Percentiles rank a stretch among this genome's conserved stretches.
Evolutionary conservation across 2,113 vertebrate species (phyloP).

Genomic region (Elaphurus davidianus): DNA sequence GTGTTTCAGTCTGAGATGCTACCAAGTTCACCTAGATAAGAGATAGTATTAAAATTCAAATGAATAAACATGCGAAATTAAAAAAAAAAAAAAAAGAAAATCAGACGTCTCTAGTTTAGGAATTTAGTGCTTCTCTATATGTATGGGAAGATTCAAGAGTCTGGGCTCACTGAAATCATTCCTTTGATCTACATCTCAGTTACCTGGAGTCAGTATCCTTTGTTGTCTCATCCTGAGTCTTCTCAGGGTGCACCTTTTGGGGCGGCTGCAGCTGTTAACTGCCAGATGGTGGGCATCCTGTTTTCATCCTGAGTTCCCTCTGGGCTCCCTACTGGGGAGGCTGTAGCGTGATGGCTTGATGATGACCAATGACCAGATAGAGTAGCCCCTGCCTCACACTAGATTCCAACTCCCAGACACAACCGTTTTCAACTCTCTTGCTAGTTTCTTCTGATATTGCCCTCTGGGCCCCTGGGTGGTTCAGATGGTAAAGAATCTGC

Average conservation of each 20-base stretch:
- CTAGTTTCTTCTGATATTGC: neutral
- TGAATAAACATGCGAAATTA: no score
- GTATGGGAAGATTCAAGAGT: neutral
- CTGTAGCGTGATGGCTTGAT: neutral
- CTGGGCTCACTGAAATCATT: neutral
- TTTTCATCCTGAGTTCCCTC: neutral
- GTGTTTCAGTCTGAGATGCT: no score
- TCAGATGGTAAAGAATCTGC: neutral
- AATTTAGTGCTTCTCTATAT: neutral
- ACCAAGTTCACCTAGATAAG: no score
- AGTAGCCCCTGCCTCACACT: neutral
- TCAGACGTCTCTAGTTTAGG: neutral
- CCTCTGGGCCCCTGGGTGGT: neutral
- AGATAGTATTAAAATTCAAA: no score
- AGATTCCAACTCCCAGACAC: neutral
- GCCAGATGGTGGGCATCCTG: neutral
- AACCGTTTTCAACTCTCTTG: neutral
- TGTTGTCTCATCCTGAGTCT: neutral
- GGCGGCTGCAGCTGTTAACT: no score
- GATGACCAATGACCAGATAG: neutral
- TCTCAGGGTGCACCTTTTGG: neutral
- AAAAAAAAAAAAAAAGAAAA: no score
- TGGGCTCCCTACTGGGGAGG: neutral
- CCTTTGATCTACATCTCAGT: neutral
- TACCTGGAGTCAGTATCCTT: neutral